phyloP scores from a whole-genome alignment of 2,797 vertebrate species.

The Chlorospingus flavigularis region DNA sequence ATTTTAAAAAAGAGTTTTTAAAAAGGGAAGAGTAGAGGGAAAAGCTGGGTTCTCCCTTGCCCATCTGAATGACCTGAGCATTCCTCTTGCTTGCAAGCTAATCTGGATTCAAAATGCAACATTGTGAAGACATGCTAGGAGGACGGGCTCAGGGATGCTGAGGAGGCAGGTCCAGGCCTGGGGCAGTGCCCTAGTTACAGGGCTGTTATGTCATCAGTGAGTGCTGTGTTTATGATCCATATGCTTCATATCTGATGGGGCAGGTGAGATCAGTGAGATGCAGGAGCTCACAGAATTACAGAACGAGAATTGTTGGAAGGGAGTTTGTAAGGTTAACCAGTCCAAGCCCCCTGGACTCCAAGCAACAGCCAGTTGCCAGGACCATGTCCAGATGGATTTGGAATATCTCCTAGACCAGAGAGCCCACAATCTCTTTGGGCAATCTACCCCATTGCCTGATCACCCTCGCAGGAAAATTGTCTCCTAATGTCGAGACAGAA shows the following conservation, averaged over 20 bases:
- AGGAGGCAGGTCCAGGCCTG: neutral
- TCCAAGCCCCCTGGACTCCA: fast-evolving
- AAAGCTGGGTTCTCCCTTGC: neutral
- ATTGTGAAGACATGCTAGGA: fast-evolving
- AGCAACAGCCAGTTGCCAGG: neutral
- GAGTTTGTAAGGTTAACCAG: neutral
- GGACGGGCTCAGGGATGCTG: neutral
- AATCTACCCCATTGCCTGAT: neutral
- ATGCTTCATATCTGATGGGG: neutral
- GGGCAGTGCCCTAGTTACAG: neutral
- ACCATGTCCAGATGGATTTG: neutral
- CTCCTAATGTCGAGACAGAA: neutral
- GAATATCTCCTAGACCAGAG: neutral
- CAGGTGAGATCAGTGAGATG: neutral
- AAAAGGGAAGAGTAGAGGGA: neutral
- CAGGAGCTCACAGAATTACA: neutral
- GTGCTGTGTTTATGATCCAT: neutral
- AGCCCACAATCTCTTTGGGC: neutral
- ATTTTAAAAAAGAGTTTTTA: neutral
- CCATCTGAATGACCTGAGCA: neutral
- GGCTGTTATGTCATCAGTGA: neutral
- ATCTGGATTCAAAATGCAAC: neutral
- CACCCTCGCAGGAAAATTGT: fast-evolving
- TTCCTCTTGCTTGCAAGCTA: neutral
- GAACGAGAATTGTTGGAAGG: neutral